A percentile compares a stretch with the other conserved stretches of the same genome.
Conservation (phyloP, 2,113 vertebrate species). For the Accipiter virgatus region DNA sequence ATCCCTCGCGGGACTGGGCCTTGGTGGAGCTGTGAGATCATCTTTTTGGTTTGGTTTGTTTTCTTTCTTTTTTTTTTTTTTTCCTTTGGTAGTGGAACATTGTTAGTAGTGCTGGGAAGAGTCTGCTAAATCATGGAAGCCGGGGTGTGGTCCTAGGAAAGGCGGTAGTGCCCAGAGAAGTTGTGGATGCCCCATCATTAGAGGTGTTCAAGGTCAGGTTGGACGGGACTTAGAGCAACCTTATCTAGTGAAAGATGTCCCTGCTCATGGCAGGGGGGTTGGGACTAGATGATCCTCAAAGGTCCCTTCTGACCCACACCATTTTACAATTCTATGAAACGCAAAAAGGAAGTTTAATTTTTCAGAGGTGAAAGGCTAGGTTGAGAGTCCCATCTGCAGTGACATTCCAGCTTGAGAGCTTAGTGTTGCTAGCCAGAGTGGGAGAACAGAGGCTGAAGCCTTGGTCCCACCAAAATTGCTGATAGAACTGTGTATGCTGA, state of each 20-base stretch:
- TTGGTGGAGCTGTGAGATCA: not conserved
- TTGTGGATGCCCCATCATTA: not conserved
- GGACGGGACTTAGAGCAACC: accelerated
- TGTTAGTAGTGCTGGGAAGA: not conserved
- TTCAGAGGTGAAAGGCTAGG: not conserved
- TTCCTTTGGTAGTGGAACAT: not conserved
- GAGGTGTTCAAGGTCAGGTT: not conserved
- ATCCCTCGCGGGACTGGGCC: not conserved
- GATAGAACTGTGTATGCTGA: not conserved
- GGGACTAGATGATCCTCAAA: not conserved
- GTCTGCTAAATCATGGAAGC: not conserved
- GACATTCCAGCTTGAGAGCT: accelerated
- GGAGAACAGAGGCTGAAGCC: not conserved
- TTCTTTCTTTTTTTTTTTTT: not conserved
- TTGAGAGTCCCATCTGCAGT: accelerated
- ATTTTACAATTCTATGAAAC: accelerated
- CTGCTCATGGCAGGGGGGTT: accelerated
- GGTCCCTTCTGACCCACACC: not conserved
- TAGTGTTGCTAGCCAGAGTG: not conserved
- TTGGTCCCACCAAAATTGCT: not conserved
- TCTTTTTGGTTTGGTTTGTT: not conserved
- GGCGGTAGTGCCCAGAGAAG: not conserved
- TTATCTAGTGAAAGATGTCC: not conserved
- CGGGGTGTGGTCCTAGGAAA: not conserved
- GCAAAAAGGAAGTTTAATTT: not conserved